These are phyloP conservation scores for Maniola jurtina DNA, from an alignment of 1,140 invertebrate genomes.

Conservation along the genomic window DNA sequence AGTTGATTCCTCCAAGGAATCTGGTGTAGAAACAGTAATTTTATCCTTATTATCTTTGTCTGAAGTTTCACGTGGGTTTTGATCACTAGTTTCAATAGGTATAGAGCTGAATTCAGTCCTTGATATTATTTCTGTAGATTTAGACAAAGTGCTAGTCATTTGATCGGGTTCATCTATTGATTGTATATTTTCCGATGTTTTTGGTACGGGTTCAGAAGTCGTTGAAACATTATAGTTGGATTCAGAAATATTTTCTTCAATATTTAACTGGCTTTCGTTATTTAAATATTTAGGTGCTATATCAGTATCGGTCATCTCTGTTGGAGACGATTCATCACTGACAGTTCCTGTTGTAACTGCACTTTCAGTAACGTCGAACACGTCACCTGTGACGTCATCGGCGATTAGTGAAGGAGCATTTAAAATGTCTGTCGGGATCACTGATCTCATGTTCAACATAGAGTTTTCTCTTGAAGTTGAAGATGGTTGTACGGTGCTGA, in stretches of 20 bases:
- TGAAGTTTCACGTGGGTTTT: constrained; percentile 61
- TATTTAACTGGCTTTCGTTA: constrained; percentile 17
- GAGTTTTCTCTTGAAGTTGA: constrained; percentile 48
- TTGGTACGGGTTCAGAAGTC: constrained; percentile 32
- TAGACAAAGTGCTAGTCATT: constrained; percentile 46
- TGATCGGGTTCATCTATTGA: constrained; percentile 19
- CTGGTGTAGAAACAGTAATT: constrained; percentile 36
- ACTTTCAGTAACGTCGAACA: constrained; percentile 39
- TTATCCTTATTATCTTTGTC: constrained; percentile 53
- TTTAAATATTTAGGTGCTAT: constrained; percentile 21
- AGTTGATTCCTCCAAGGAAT: constrained; percentile 31
- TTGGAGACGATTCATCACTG: constrained; percentile 22
- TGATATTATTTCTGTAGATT: constrained; percentile 59
- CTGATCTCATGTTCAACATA: constrained; percentile 62
- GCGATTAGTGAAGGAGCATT: constrained; percentile 50
- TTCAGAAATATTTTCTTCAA: constrained; percentile 22
- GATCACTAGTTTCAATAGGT: constrained; percentile 68
- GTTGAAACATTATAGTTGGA: constrained; percentile 26
- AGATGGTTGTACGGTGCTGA: constrained; percentile 36
- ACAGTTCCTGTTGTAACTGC: constrained; percentile 24
- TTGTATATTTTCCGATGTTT: constrained; percentile 18
- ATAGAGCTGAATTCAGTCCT: constrained; percentile 67
- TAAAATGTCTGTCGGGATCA: constrained; percentile 62
- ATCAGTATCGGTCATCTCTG: constrained; percentile 22
- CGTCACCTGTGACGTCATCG: constrained; percentile 45